Percentiles rank a stretch among this genome's conserved stretches.
phyloP scores from a whole-genome alignment of 2,797 vertebrate genomes.

The Peromyscus nudipes region DNA sequence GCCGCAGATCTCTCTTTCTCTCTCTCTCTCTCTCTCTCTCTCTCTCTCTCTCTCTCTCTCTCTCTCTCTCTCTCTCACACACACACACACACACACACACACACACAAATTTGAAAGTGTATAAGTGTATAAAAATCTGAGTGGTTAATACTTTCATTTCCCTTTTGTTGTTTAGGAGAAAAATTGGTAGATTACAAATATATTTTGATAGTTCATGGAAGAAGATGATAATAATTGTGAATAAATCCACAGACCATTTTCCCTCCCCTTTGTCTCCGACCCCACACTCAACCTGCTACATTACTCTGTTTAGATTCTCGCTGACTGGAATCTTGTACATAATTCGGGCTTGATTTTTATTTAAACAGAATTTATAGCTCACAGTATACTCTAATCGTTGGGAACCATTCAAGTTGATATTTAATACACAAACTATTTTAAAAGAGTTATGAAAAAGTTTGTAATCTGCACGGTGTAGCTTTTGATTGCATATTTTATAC shows the following conservation, averaged over 20 bases:
- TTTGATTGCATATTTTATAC: neutral
- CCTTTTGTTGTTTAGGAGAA: neutral
- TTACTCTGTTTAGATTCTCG: neutral
- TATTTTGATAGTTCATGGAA: neutral
- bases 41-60: no score
- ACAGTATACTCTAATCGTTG: neutral
- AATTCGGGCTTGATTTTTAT: conserved; percentile 13
- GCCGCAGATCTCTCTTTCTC: neutral
- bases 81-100: neutral
- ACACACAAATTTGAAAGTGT: neutral
- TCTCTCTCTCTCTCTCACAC: neutral
- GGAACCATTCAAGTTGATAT: conserved; percentile 44
- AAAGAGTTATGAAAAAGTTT: conserved; percentile 35
- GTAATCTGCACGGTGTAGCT: neutral
- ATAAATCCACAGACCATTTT: neutral
- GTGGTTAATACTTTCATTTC: neutral
- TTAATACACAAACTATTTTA: conserved; percentile 46
- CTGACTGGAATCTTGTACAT: neutral
- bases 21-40: no score
- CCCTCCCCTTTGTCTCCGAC: neutral
- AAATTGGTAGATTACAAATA: neutral
- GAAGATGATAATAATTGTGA: neutral
- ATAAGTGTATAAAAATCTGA: neutral
- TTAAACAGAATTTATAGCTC: neutral
- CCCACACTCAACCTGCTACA: neutral